phyloP scores from a whole-genome alignment of 1,140 invertebrate genomes.

The Ridgeia piscesae region DNA sequence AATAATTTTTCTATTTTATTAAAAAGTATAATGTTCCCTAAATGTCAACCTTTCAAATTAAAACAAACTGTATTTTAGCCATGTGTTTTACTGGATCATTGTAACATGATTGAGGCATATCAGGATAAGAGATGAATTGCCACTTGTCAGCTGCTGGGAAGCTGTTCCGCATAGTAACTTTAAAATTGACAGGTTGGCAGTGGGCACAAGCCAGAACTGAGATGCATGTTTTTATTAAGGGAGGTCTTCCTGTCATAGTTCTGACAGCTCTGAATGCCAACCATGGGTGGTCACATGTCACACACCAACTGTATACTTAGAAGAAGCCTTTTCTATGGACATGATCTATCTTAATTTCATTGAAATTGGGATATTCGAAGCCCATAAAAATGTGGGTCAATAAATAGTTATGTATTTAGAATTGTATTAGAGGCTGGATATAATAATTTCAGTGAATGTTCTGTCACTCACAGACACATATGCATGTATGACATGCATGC shows the following conservation, averaged over 20 bases:
- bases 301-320: background rate
- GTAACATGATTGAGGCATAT: background rate
- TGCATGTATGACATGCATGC: too few species aligned
- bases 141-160: background rate
- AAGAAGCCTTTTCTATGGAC: background rate
- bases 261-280: background rate
- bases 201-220: background rate
- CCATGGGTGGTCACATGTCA: background rate
- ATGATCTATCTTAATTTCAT: background rate
- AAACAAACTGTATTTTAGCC: background rate
- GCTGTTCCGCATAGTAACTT: background rate
- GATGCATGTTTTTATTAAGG: background rate
- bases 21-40: too few species aligned
- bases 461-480: too few species aligned
- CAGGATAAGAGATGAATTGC: background rate
- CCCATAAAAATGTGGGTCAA: background rate
- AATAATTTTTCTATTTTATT: too few species aligned
- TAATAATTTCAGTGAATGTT: too few species aligned
- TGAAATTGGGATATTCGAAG: background rate
- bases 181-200: background rate
- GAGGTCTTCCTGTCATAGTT: background rate
- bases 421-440: background rate
- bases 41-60: background rate
- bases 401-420: background rate
- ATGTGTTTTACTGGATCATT: background rate